These are phyloP conservation scores for Odontomachus brunneus DNA, from an alignment of 1,140 invertebrate species.

Conservation along the genomic window DNA sequence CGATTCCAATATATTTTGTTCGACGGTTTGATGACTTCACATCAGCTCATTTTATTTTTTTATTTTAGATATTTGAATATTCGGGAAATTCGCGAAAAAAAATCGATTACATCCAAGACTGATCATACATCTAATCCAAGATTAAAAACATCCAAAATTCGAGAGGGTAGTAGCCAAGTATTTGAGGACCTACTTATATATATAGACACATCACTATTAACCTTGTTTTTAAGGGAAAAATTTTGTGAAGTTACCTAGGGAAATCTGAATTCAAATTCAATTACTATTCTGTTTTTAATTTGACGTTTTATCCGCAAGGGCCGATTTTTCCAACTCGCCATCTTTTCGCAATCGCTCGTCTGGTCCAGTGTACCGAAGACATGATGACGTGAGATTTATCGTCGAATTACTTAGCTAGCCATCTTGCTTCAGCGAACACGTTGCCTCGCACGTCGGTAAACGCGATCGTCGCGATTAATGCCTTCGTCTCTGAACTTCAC, in stretches of 20 bases:
- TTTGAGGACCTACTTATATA: too few species aligned
- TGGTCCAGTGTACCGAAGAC: background rate
- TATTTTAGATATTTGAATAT: background rate
- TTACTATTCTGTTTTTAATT: too few species aligned
- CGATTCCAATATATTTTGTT: background rate
- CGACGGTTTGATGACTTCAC: background rate
- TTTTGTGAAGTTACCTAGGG: too few species aligned
- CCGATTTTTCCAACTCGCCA: constrained; percentile 5
- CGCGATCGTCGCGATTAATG: constrained; percentile 26
- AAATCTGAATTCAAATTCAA: too few species aligned
- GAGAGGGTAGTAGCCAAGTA: too few species aligned
- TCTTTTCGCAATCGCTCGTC: constrained; percentile 37
- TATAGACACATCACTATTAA: too few species aligned
- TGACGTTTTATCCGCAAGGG: too few species aligned
- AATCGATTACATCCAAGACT: too few species aligned
- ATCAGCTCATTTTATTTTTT: background rate
- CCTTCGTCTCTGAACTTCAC: constrained; percentile 46
- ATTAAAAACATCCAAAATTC: too few species aligned
- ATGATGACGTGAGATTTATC: constrained; percentile 48
- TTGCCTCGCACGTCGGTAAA: constrained; percentile 23
- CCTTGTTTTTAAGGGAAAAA: too few species aligned
- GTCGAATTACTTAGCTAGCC: constrained; percentile 21
- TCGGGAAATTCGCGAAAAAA: too few species aligned
- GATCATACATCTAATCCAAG: too few species aligned
- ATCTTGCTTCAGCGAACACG: constrained; percentile 45